Evolutionary conservation across 2,113 vertebrate genomes (phyloP).

Genomic region (Pholis gunnellus): DNA sequence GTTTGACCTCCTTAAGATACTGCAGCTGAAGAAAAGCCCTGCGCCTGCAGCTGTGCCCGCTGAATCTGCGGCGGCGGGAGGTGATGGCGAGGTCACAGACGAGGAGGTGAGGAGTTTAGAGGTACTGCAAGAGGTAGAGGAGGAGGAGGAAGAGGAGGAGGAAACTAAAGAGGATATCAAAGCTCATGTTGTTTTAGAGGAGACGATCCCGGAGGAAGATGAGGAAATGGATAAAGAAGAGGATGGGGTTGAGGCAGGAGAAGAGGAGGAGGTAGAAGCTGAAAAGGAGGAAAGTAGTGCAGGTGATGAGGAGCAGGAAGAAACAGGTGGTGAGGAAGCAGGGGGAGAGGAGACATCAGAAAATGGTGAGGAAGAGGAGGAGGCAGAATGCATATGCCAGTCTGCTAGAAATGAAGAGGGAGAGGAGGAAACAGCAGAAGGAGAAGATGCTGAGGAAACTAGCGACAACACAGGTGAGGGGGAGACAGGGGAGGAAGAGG

Average conservation of each 20-base stretch:
- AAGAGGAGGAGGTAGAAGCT: background rate
- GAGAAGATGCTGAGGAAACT: conserved; percentile 23
- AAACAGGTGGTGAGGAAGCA: conserved; percentile 14
- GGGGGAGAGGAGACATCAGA: conserved; percentile 33
- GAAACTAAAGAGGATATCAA: conserved; percentile 68
- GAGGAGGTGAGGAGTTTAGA: conserved; percentile 65
- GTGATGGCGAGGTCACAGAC: background rate
- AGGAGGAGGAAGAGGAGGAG: conserved; percentile 43
- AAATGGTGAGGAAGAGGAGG: conserved; percentile 41
- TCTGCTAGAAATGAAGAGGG: background rate
- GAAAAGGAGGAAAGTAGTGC: background rate
- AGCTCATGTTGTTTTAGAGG: conserved; percentile 55
- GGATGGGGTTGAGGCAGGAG: background rate
- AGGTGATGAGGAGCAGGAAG: conserved; percentile 23
- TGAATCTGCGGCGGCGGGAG: fast-evolving
- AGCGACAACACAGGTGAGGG: conserved; percentile 2
- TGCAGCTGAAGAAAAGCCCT: conserved; percentile 82
- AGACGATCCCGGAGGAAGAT: conserved; percentile 58
- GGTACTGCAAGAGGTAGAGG: conserved; percentile 61
- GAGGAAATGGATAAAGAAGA: conserved; percentile 45
- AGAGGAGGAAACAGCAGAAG: conserved; percentile 26
- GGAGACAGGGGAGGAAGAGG: conserved; percentile 19
- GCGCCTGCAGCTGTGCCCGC: background rate
- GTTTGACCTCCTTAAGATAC: conserved; percentile 90
- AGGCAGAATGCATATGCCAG: conserved; percentile 31